Evolutionary conservation across 2,113 vertebrate genomes (phyloP).

Genomic region (Stegostoma tigrinum): DNA sequence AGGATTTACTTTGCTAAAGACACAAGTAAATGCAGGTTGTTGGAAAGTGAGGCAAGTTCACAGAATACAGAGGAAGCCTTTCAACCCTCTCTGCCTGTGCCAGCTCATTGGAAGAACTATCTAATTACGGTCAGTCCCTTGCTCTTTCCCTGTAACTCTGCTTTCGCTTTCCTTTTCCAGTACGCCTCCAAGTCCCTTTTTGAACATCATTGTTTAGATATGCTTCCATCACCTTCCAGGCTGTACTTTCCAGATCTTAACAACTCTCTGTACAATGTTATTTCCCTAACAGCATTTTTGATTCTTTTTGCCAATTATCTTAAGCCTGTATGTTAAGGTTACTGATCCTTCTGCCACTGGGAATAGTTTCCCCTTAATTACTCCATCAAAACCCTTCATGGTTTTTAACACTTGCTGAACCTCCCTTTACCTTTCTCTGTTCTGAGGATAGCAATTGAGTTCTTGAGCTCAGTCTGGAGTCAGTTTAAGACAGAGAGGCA

Average conservation of each 20-base stretch:
- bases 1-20: not conserved
- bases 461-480: not conserved
- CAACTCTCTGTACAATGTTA: not conserved
- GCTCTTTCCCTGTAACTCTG: not conserved
- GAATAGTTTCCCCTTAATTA: not conserved
- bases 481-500: not conserved
- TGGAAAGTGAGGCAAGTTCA: not conserved
- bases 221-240: not conserved
- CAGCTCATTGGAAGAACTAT: not conserved
- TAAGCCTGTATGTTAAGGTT: not conserved
- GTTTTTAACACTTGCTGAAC: not conserved
- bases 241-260: not conserved
- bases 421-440: not conserved
- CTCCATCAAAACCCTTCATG: not conserved
- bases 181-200: not conserved
- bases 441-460: not conserved
- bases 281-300: not conserved
- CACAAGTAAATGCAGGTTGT: not conserved
- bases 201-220: not conserved
- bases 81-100: not conserved
- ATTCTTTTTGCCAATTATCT: not conserved
- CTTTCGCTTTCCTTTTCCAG: not conserved
- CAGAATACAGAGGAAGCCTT: not conserved
- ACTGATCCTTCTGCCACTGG: not conserved
- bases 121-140: not conserved